Base-by-base conservation (phyloP, 1,140 invertebrate genomes). In the Zophobas atratus region DNA sequence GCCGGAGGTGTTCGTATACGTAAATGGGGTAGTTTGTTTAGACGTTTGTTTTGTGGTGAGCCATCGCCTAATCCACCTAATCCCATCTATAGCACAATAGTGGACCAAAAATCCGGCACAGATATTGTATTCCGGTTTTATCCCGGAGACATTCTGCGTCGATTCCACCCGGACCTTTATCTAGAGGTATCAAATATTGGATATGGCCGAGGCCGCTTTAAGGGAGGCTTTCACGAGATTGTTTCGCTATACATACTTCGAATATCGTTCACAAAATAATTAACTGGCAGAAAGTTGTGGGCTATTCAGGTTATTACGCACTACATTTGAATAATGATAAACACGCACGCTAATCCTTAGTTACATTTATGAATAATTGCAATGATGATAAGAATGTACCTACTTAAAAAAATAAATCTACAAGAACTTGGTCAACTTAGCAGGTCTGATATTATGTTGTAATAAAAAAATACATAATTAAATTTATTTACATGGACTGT, bases 11-110 rank as follows among this genome's bases (percentile, higher is more conserved):
- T 71, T 49, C 49, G 70, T 71, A 57, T 57, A 34, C 56, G 56
- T 35, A 57, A 36, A 36, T 41, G n/a, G 57, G 38, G 38, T 63
- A 41, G 46, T 41, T 73, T 73, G 70, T 53, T 73, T 48, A 32
- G 39, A 71, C 46, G 36, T 72, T 72, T 72, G 46, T 72, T 73
- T 53, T 73, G 71, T 56, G 71, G 71, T 39, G 60, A 67, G 39
- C 8, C 60, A 67, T 38, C 49, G 48, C 20, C 33, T 73, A 73
- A 73, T 55, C 71, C 71, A 5, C 6, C 35, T 73, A 73, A 73
- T 73, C 71, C 71, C 39, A 73, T 73, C 71, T 73, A 55, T 41
- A 33, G 55, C 46, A 73, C 71, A 73, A 73, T 73, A 39, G 71
- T 56, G 36, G 70, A 41, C 71, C 49, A 41, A 73, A 73, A 53